Evolutionary conservation across 2,797 vertebrate species (phyloP), one percentile per base, ranked within the genome.

Genomic region (Austrolebias charrua): DNA sequence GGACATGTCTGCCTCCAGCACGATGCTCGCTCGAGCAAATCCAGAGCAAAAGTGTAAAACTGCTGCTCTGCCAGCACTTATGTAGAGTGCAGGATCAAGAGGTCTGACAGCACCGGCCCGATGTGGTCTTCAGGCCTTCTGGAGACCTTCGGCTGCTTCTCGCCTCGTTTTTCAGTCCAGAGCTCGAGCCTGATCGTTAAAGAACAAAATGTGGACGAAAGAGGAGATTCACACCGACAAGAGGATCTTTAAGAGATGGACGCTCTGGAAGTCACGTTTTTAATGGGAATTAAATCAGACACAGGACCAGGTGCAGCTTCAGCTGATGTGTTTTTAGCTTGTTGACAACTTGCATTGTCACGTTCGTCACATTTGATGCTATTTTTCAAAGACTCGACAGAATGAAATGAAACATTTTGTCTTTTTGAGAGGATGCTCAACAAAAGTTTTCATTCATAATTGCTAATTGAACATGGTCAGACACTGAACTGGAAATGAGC

Each of bases 1-100:
- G 72, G 66, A 75, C 55, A 54, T 71, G 75, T 52, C 71, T 71
- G 73, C 9, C 65, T 33, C 53, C 63, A 46, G n/a, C 59, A 52
- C 11, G 0, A 40, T 51, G 55, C 48, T 72, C 46, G 1, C 24
- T 66, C 19, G 5, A 35, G 18, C n/a, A 15, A 13, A 43, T 68
- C 29, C 44, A 19, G 15, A 46, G 55, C 33, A 19, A 50, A n/a
- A 12, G 10, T 40, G 38, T 0, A 35, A 45, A 0, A 46, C 46
- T 44, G 62, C 47, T 31, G 16, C 46, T 67, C 13, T 51, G 4
- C 49, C 33, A 4, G 19, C 19, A 12, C 38, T 40, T 12, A 40
- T 40, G 12, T 12, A 40, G 11, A 40, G 38, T 40, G 38, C 38
- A 40, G 38, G 38, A 40, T 40, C 38, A 40, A 40, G 38, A 40